These are phyloP conservation scores for Tachypleus tridentatus DNA, from an alignment of 1,140 invertebrate genomes.

Conservation along the genomic window DNA sequence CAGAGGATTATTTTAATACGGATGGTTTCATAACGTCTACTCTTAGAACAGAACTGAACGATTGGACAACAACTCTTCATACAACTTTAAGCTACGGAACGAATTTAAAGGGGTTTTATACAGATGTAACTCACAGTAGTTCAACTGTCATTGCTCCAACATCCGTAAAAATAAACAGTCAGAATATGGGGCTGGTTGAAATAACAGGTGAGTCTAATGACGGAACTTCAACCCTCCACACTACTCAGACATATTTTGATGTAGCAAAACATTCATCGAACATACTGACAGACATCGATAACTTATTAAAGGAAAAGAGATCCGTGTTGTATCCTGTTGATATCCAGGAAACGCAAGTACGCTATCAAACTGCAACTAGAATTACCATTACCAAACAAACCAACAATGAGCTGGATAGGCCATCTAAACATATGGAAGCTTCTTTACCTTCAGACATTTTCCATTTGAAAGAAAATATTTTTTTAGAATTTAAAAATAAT, in stretches of 20 bases:
- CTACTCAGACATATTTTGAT: conserved; percentile 52
- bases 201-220: not conserved
- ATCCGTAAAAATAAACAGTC: too few relatives aligned
- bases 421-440: too few relatives aligned
- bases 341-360: too few relatives aligned
- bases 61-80: conserved; percentile 50
- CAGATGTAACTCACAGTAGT: conserved; percentile 41
- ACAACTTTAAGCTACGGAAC: conserved; percentile 62
- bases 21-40: conserved; percentile 17
- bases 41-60: conserved; percentile 42
- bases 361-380: too few relatives aligned
- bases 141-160: not conserved
- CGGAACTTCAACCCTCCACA: conserved; percentile 53
- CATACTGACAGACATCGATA: not conserved
- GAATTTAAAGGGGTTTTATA: conserved; percentile 65
- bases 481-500: too few relatives aligned
- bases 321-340: too few relatives aligned
- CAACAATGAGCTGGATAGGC: too few relatives aligned
- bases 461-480: too few relatives aligned
- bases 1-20: too few relatives aligned
- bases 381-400: too few relatives aligned
- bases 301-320: too few relatives aligned
- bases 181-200: conserved; percentile 5
- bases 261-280: conserved; percentile 44
- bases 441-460: too few relatives aligned